A percentile compares a stretch with the other conserved stretches of the same genome.
Evolutionary conservation across 1,140 invertebrate genomes (phyloP).

Genomic region (Adelges cooleyi): DNA sequence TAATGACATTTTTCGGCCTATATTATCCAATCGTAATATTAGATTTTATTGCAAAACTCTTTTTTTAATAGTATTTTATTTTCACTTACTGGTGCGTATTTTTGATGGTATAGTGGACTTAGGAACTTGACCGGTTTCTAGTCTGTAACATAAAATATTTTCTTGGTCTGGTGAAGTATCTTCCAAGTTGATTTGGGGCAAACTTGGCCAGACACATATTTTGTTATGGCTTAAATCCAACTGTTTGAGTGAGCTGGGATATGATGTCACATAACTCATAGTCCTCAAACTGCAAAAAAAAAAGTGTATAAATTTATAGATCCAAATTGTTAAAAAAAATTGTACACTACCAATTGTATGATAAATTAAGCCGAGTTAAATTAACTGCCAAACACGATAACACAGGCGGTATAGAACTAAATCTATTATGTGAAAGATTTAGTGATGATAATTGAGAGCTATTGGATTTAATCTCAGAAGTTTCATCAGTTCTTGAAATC

Average conservation of each 20-base stretch:
- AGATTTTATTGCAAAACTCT: too few relatives aligned
- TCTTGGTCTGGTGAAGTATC: conserved; percentile 16
- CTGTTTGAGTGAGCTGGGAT: conserved; percentile 77
- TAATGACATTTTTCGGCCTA: conserved; percentile 42
- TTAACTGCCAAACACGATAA: conserved; percentile 78
- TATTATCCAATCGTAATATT: too few relatives aligned
- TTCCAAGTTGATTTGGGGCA: conserved; percentile 48
- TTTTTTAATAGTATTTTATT: too few relatives aligned
- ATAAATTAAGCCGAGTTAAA: conserved; percentile 76
- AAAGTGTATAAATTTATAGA: background rate
- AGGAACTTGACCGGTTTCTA: conserved; percentile 26
- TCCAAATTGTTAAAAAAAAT: background rate
- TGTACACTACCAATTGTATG: conserved; percentile 57
- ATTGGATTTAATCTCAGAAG: conserved; percentile 31
- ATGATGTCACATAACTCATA: conserved; percentile 81
- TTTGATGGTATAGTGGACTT: conserved; percentile 21
- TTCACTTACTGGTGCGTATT: conserved; percentile 5
- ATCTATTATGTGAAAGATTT: conserved; percentile 84
- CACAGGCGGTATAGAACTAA: conserved; percentile 71
- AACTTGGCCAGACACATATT: conserved; percentile 74
- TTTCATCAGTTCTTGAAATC: conserved; percentile 41
- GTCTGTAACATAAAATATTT: conserved; percentile 26
- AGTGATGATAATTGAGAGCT: conserved; percentile 55
- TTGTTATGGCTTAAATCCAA: conserved; percentile 88
- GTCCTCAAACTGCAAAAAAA: conserved; percentile 35